Percentiles rank a stretch among this genome's conserved stretches.
Evolutionary conservation across 1,140 invertebrate genomes (phyloP).

Genomic region (Theocolax elegans): DNA sequence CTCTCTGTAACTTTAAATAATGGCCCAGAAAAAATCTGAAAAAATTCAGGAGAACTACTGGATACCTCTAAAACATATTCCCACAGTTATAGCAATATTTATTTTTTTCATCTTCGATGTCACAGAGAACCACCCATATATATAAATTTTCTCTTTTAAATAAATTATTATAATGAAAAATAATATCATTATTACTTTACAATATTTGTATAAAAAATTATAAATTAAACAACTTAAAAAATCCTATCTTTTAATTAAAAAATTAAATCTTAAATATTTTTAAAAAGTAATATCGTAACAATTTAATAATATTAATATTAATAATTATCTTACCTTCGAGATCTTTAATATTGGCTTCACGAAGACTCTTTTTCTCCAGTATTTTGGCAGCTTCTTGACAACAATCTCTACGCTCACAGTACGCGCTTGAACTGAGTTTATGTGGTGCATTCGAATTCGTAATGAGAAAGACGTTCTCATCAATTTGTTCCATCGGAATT

Average conservation of each 20-base stretch:
- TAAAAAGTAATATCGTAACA: too few relatives aligned
- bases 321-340: constrained; percentile 70
- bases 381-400: constrained; percentile 82
- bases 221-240: not conserved
- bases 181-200: too few relatives aligned
- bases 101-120: too few relatives aligned
- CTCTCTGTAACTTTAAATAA: too few relatives aligned
- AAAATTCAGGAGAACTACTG: too few relatives aligned
- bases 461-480: constrained; percentile 79
- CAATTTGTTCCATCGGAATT: constrained; percentile 75
- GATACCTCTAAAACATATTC: too few relatives aligned
- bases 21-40: too few relatives aligned
- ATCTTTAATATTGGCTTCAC: constrained; percentile 74
- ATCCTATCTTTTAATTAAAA: not conserved
- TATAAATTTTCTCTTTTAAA: not conserved
- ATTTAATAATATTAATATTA: not conserved
- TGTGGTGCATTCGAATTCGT: constrained; percentile 93
- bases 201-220: too few relatives aligned
- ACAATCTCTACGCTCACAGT: constrained; percentile 80
- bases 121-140: too few relatives aligned
- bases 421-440: constrained; percentile 86
- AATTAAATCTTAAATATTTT: constrained; percentile 7
- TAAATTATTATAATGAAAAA: too few relatives aligned
- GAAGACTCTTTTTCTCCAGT: constrained; percentile 78
- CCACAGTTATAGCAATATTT: too few relatives aligned